phyloP scores from a whole-genome alignment of 2,797 vertebrate species.

The Anguilla megastoma region DNA sequence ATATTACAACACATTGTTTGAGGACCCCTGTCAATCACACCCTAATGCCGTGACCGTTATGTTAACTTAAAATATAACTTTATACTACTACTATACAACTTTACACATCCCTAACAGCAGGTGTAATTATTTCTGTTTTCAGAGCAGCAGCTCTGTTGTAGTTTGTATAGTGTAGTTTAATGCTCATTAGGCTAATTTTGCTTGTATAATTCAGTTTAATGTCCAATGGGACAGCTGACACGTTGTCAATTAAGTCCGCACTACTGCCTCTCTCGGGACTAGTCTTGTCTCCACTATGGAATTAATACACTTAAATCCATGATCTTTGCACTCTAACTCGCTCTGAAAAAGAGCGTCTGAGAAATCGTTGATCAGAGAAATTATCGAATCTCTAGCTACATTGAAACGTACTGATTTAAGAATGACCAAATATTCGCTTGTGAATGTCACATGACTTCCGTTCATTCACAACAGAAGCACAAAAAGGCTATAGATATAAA shows the following conservation, averaged over 20 bases:
- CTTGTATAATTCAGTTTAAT: neutral
- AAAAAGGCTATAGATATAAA: neutral
- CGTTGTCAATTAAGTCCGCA: neutral
- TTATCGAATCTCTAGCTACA: too few relatives aligned
- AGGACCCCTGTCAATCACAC: neutral
- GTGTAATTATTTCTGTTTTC: neutral
- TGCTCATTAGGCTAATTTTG: neutral
- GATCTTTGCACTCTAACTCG: too few relatives aligned
- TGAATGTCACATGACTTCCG: neutral
- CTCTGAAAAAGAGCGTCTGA: too few relatives aligned
- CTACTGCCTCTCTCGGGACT: too few relatives aligned
- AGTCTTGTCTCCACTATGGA: too few relatives aligned
- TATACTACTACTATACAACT: neutral
- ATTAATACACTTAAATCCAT: too few relatives aligned
- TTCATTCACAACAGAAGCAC: neutral
- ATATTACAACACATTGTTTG: neutral
- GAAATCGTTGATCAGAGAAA: too few relatives aligned
- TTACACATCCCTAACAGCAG: neutral
- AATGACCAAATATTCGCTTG: neutral
- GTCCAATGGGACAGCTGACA: neutral
- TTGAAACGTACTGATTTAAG: neutral
- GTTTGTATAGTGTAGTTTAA: neutral
- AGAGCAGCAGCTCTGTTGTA: neutral
- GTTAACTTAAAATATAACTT: neutral
- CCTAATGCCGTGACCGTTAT: neutral